Percentiles rank a stretch among this genome's conserved stretches.
phyloP scores from a whole-genome alignment of 2,797 vertebrate species.

The Spondyliosoma cantharus region DNA sequence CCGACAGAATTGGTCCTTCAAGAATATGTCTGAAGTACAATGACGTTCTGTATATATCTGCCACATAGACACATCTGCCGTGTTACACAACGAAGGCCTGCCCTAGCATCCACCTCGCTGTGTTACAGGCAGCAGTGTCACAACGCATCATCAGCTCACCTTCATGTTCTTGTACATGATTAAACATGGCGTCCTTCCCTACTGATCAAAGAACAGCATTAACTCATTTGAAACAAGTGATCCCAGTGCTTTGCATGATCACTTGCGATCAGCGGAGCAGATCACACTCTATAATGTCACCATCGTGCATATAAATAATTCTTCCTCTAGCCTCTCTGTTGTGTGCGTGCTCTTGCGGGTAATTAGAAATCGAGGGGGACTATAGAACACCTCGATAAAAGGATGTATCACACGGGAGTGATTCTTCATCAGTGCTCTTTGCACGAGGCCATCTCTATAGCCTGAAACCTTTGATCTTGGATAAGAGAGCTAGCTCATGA shows the following conservation, averaged over 20 bases:
- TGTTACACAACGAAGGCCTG: constrained; percentile 2
- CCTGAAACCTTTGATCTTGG: constrained; percentile 70
- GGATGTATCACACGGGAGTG: constrained; percentile 44
- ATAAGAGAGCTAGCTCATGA: constrained; percentile 53
- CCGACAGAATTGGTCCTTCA: too few species aligned
- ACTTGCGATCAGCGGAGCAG: constrained; percentile 43
- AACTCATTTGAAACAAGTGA: constrained; percentile 48
- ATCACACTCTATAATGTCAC: constrained; percentile 47
- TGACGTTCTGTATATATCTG: too few species aligned
- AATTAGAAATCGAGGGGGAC: constrained; percentile 67
- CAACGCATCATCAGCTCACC: constrained; percentile 6
- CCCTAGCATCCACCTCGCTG: neutral
- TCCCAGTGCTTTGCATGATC: constrained; percentile 40
- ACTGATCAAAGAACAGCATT: constrained; percentile 61
- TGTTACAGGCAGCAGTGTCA: neutral
- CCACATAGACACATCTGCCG: too few species aligned
- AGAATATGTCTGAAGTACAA: too few species aligned
- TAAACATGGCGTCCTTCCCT: constrained; percentile 24
- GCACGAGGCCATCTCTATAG: constrained; percentile 41
- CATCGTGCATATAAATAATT: constrained; percentile 40
- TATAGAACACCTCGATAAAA: constrained; percentile 48
- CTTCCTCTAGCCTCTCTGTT: constrained; percentile 29
- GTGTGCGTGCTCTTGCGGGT: constrained; percentile 42
- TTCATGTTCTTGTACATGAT: constrained; percentile 45
- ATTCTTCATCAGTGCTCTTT: constrained; percentile 39